Conservation (phyloP, 2,797 vertebrate genomes). For the Liparis tanakae region DNA sequence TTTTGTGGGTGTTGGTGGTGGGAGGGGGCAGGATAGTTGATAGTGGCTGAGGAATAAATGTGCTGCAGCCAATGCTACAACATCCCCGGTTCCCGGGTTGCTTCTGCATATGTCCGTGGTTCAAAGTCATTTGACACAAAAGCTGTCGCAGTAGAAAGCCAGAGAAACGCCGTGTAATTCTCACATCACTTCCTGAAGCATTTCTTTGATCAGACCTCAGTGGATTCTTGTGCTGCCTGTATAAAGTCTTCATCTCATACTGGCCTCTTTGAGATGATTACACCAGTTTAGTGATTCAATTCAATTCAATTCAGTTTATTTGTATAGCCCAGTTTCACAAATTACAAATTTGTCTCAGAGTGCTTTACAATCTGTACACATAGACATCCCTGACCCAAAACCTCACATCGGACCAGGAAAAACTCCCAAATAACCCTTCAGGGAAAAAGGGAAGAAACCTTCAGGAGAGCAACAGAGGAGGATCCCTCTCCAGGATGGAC, state of each 20-base stretch:
- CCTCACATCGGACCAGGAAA: too few relatives aligned
- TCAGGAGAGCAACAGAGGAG: too few relatives aligned
- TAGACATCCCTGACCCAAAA: too few relatives aligned
- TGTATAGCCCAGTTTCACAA: too few relatives aligned
- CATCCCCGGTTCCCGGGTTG: slow-evolving; percentile 51
- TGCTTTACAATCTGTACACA: too few relatives aligned
- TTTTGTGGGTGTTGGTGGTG: too few relatives aligned
- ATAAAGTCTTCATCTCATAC: slow-evolving; percentile 58
- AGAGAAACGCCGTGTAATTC: slow-evolving; percentile 42
- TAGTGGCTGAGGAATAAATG: slow-evolving; percentile 38
- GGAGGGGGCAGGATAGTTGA: slow-evolving; percentile 53
- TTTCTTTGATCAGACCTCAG: slow-evolving; percentile 64
- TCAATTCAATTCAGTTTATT: too few relatives aligned
- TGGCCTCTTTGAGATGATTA: slow-evolving; percentile 70
- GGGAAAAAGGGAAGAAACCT: too few relatives aligned
- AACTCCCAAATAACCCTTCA: too few relatives aligned
- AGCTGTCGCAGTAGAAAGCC: slow-evolving; percentile 45
- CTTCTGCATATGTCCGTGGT: slow-evolving; percentile 56
- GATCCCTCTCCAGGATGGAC: too few relatives aligned
- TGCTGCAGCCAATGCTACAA: slow-evolving; percentile 42
- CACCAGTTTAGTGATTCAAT: too few relatives aligned
- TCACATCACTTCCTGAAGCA: slow-evolving; percentile 40
- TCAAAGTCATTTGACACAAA: slow-evolving; percentile 63
- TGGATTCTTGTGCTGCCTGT: slow-evolving; percentile 48
- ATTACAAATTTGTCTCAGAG: too few relatives aligned